phyloP scores from a whole-genome alignment of 2,888 invertebrate species.

The Lysandra coridon region DNA sequence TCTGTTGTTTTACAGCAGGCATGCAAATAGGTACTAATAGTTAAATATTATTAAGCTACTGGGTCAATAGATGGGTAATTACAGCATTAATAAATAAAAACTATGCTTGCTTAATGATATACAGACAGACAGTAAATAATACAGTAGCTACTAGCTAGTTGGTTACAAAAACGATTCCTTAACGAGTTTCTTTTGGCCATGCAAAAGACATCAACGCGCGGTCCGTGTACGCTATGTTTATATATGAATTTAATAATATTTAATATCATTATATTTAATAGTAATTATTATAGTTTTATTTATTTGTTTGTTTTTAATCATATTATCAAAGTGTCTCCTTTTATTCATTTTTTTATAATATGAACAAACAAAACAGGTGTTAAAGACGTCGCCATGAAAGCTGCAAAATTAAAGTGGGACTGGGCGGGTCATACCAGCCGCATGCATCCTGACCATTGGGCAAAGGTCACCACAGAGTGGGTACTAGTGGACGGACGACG shows the following conservation, averaged over 20 bases:
- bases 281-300: not conserved
- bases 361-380: too few relatives aligned
- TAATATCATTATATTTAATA: not conserved
- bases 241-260: not conserved
- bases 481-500: too few relatives aligned
- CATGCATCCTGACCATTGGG: too few relatives aligned
- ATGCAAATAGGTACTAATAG: not conserved
- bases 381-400: too few relatives aligned
- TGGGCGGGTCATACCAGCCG: too few relatives aligned
- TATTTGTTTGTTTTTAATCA: not conserved
- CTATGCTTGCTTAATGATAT: not conserved
- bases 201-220: not conserved
- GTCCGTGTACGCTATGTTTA: not conserved
- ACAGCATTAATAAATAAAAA: not conserved
- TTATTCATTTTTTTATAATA: too few relatives aligned
- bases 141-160: not conserved
- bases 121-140: not conserved
- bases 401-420: too few relatives aligned
- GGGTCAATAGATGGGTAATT: not conserved
- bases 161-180: not conserved
- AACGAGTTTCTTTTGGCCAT: conserved; percentile 9
- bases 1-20: too few relatives aligned
- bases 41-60: not conserved
- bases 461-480: too few relatives aligned
- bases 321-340: not conserved